phyloP scores from a whole-genome alignment of 2,888 invertebrate species.

The Drosophila nigritarsus region DNA sequence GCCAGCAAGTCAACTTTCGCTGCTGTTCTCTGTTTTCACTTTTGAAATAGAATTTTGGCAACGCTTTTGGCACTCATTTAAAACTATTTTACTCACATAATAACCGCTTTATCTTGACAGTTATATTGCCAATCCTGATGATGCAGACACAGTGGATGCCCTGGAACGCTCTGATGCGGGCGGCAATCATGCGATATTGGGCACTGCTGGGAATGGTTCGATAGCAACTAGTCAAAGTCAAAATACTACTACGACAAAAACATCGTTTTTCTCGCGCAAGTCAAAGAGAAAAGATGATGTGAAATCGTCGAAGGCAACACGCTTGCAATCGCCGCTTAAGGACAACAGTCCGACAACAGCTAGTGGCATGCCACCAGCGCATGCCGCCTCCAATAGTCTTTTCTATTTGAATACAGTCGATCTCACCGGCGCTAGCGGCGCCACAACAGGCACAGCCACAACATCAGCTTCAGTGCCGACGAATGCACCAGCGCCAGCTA shows the following conservation, averaged over 20 bases:
- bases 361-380: slow-evolving; percentile 43
- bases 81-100: not conserved
- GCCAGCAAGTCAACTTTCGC: too few relatives aligned
- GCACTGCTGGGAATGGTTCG: slow-evolving; percentile 54
- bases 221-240: slow-evolving; percentile 68
- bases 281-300: slow-evolving; percentile 85
- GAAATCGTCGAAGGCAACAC: slow-evolving; percentile 82
- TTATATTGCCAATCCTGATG: slow-evolving; percentile 83
- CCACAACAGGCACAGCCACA: slow-evolving; percentile 15
- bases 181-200: slow-evolving; percentile 30
- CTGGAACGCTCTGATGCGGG: slow-evolving; percentile 58
- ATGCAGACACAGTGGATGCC: slow-evolving; percentile 59
- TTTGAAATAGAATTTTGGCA: not conserved
- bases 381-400: slow-evolving; percentile 78
- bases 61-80: not conserved
- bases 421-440: slow-evolving; percentile 68
- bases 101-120: slow-evolving; percentile 49
- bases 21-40: too few relatives aligned
- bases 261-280: slow-evolving; percentile 84
- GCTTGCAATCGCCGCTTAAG: slow-evolving; percentile 83
- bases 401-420: slow-evolving; percentile 82
- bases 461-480: slow-evolving; percentile 37
- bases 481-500: slow-evolving; percentile 44
- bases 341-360: slow-evolving; percentile 74
- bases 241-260: slow-evolving; percentile 75